Conservation (phyloP, 2,797 vertebrate genomes). For the Crotalus adamanteus region DNA sequence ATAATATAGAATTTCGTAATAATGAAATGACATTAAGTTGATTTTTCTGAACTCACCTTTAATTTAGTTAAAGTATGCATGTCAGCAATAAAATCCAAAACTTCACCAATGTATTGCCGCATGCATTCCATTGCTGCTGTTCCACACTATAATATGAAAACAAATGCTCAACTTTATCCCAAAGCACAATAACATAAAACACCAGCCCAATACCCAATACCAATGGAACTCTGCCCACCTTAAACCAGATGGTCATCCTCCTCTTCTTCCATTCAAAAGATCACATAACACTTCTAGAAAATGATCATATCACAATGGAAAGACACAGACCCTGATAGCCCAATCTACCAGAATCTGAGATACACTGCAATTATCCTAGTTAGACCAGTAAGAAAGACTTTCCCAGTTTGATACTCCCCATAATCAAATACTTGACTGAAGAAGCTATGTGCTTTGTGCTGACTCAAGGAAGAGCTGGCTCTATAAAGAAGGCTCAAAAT, state of each 20-base stretch:
- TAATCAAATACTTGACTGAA: background rate
- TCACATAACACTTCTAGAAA: background rate
- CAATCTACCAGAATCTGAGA: background rate
- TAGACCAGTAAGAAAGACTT: background rate
- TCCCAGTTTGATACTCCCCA: background rate
- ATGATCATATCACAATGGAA: background rate
- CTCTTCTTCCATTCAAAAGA: background rate
- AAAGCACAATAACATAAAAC: background rate
- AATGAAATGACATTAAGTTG: background rate
- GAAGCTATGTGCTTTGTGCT: background rate
- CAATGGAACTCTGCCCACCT: background rate
- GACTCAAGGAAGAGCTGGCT: background rate
- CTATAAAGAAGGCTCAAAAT: background rate
- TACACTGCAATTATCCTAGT: background rate
- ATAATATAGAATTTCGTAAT: background rate
- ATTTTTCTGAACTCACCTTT: conserved; percentile 78
- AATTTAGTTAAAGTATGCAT: conserved; percentile 98
- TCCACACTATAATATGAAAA: conserved; percentile 82
- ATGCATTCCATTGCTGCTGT: conserved; percentile 98
- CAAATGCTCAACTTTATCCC: background rate
- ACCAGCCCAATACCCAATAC: no score
- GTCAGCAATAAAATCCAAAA: conserved; percentile 97
- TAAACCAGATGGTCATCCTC: background rate
- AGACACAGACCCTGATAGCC: background rate
- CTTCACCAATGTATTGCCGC: conserved; percentile 91